Base-by-base conservation (phyloP, 2,888 invertebrate species). In the Syrista parreyssii region DNA sequence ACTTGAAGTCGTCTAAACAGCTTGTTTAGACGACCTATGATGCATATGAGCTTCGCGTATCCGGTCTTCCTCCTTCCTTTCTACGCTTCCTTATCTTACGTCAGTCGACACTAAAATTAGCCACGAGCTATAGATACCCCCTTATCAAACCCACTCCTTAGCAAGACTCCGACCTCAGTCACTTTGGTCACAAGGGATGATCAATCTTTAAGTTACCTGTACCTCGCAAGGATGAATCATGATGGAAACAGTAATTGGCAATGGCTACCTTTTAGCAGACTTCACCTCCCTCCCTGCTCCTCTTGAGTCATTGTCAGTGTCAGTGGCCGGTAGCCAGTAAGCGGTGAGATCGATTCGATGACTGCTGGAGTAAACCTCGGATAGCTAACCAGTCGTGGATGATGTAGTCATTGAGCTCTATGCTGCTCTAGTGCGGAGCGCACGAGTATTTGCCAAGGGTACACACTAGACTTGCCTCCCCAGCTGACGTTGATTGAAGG, bases 1-100 rank as follows among this genome's bases (percentile, higher is more conserved):
- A 90, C 91, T 91, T 90, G 88, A 91, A 91, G 91, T 91, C 90
- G 89, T 89, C 91, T 90, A 91, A 91, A 91, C 91, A 90, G 90
- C 88, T 90, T 88, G 90, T 91, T 91, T 90, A 91, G 89, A 85
- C 85, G 86, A 86, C 85, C 84, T 86, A 84, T 88, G 87, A 87
- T 87, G 88, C 86, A 88, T 88, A 87, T 83, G 82, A 85, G 86
- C 86, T 81, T 82, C 81, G 82, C 83, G 82, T 88, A 89, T 89
- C 89, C 90, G 89, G 86, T 85, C 82, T 83, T 86, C 85, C 87
- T 89, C 83, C 86, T 86, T 88, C 86, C 86, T 88, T 55, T 55
- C 55, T 9, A 55, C 23, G 55, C 55, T 55, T 55, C 23, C 55
- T 23, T 40, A 40, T 40, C 40, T 40, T 40, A 15, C 40, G 40